Evolutionary conservation across 2,888 invertebrate genomes (phyloP).

Genomic region (Vesta saturnalis): DNA sequence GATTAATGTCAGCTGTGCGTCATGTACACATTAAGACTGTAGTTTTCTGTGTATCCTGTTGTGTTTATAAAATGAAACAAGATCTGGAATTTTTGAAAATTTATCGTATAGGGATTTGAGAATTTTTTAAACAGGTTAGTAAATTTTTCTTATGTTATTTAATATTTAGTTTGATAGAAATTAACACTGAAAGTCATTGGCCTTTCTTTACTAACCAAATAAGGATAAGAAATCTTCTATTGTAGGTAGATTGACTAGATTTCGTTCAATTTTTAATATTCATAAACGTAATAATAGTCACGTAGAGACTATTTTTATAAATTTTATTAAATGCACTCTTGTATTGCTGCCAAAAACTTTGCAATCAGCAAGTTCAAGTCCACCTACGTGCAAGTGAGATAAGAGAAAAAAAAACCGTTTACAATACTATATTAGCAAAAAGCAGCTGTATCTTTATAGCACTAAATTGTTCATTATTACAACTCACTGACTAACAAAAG

Average conservation of each 20-base stretch:
- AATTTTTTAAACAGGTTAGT: background rate
- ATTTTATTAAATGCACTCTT: too few relatives aligned
- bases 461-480: too few relatives aligned
- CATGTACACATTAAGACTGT: slow-evolving; percentile 1
- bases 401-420: too few relatives aligned
- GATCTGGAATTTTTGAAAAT: background rate
- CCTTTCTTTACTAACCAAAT: slow-evolving; percentile 7
- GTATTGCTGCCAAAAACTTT: too few relatives aligned
- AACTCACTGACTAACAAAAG: too few relatives aligned
- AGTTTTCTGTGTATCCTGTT: background rate
- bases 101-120: background rate
- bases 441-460: too few relatives aligned
- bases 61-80: slow-evolving; percentile 1
- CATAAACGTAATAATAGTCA: too few relatives aligned
- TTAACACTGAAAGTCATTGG: background rate
- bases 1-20: slow-evolving; percentile 2
- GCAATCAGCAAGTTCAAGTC: too few relatives aligned
- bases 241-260: background rate
- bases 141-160: background rate
- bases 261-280: too few relatives aligned
- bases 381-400: too few relatives aligned
- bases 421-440: too few relatives aligned
- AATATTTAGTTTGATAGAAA: background rate
- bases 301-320: background rate
- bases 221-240: background rate